These are phyloP conservation scores for Casuarius casuarius DNA, from an alignment of 2,113 vertebrate species.

Conservation along the genomic window DNA sequence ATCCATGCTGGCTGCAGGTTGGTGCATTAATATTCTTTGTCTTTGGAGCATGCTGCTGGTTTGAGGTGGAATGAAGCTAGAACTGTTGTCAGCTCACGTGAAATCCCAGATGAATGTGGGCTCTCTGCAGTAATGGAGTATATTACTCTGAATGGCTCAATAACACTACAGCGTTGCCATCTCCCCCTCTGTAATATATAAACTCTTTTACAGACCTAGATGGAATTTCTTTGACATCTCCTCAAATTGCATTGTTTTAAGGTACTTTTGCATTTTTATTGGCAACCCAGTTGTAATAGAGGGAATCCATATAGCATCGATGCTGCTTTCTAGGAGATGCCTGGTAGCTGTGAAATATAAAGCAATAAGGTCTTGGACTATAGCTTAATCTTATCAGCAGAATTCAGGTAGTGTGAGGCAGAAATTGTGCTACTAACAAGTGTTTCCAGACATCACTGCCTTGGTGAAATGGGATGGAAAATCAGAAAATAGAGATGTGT, in stretches of 20 bases:
- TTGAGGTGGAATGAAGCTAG: background rate
- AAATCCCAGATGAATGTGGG: background rate
- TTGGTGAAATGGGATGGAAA: conserved; percentile 22
- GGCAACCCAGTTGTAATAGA: conserved; percentile 7
- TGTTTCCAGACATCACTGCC: background rate
- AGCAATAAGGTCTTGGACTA: background rate
- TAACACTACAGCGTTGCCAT: background rate
- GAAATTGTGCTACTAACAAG: conserved; percentile 28
- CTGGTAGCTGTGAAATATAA: conserved; percentile 45
- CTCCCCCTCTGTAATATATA: background rate
- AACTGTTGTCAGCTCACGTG: fast-evolving
- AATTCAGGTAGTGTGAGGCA: conserved; percentile 18
- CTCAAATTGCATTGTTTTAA: conserved; percentile 43
- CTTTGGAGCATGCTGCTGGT: background rate
- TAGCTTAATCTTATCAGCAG: conserved; percentile 47
- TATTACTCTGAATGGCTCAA: background rate
- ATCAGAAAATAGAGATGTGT: conserved; percentile 22
- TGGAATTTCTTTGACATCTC: background rate
- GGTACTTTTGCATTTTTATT: conserved; percentile 55
- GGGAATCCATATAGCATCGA: background rate
- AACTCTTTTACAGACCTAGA: background rate
- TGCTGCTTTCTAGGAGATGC: background rate
- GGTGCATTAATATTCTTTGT: background rate
- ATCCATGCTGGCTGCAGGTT: background rate
- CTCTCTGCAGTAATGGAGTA: background rate